A percentile compares a stretch with the other conserved stretches of the same genome.
Conservation (phyloP, 2,113 vertebrate genomes). For the Camelus bactrianus region DNA sequence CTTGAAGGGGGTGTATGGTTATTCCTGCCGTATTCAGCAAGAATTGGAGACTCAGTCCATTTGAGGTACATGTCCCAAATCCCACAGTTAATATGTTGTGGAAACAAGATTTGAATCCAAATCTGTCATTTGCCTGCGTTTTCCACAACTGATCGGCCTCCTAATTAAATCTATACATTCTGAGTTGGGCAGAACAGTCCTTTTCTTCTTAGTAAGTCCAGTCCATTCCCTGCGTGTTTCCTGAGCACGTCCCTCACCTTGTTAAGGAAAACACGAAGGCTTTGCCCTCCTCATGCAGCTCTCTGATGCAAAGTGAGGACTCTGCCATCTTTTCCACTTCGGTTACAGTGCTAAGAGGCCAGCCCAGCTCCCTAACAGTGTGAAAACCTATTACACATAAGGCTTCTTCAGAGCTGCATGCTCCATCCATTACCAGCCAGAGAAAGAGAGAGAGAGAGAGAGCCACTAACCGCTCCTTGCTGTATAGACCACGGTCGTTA, state of each 20-base stretch:
- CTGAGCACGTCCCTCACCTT: not conserved
- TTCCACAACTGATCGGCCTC: not conserved
- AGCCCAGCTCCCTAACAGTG: conserved; percentile 38
- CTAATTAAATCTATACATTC: not conserved
- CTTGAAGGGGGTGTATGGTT: not conserved
- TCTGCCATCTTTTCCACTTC: not conserved
- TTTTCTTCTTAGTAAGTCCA: not conserved
- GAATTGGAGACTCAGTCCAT: not conserved
- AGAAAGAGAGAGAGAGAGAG: conserved; percentile 21
- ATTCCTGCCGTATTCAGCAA: not conserved
- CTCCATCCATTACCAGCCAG: conserved; percentile 73
- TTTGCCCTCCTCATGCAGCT: not conserved
- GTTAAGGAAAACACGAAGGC: not conserved
- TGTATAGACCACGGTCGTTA: conserved; percentile 75
- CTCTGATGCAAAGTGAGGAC: not conserved
- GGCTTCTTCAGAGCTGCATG: conserved; percentile 46
- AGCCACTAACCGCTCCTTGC: conserved; percentile 68
- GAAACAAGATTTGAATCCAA: not conserved
- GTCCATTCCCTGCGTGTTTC: not conserved
- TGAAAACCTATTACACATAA: conserved; percentile 65
- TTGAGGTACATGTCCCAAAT: not conserved
- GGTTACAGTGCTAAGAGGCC: not conserved
- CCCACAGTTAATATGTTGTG: not conserved
- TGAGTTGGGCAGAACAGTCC: not conserved
- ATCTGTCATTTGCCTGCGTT: not conserved